Evolutionary conservation across 1,140 invertebrate genomes (phyloP).

Genomic region (Ceratina australensis): DNA sequence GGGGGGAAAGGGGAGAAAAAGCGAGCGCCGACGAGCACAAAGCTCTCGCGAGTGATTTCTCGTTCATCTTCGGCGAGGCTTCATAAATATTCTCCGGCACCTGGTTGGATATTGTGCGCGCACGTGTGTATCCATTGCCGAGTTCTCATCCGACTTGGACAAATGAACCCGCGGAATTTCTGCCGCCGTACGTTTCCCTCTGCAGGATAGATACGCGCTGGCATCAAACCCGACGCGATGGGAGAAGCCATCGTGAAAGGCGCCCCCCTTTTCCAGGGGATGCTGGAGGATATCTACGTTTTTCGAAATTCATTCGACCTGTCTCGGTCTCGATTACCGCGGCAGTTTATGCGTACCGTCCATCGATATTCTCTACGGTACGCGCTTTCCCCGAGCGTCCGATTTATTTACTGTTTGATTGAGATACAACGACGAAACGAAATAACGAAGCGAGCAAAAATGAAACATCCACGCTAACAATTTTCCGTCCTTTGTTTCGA

Average conservation of each 20-base stretch:
- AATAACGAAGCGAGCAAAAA: too few relatives aligned
- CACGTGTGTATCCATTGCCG: slow-evolving; percentile 38
- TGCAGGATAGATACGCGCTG: neutral
- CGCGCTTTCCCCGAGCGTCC: neutral
- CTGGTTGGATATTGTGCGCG: slow-evolving; percentile 15
- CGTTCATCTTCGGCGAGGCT: slow-evolving; percentile 36
- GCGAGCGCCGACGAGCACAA: slow-evolving; percentile 14
- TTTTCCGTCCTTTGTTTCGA: too few relatives aligned
- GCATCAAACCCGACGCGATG: neutral
- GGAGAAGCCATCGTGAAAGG: neutral
- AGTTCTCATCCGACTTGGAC: slow-evolving; percentile 36
- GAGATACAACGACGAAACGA: too few relatives aligned
- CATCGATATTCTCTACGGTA: neutral
- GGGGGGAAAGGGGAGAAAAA: neutral
- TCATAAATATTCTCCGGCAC: slow-evolving; percentile 44
- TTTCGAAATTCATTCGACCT: slow-evolving; percentile 24
- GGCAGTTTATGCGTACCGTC: neutral
- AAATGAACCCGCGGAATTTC: slow-evolving; percentile 38
- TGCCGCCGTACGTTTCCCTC: neutral
- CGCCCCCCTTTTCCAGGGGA: neutral
- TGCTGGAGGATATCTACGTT: neutral
- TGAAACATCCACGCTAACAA: too few relatives aligned
- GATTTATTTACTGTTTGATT: neutral
- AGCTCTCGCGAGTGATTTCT: slow-evolving; percentile 33
- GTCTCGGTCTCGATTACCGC: neutral